Evolutionary conservation across 2,888 invertebrate genomes (phyloP).

Genomic region (Aplocera efformata): DNA sequence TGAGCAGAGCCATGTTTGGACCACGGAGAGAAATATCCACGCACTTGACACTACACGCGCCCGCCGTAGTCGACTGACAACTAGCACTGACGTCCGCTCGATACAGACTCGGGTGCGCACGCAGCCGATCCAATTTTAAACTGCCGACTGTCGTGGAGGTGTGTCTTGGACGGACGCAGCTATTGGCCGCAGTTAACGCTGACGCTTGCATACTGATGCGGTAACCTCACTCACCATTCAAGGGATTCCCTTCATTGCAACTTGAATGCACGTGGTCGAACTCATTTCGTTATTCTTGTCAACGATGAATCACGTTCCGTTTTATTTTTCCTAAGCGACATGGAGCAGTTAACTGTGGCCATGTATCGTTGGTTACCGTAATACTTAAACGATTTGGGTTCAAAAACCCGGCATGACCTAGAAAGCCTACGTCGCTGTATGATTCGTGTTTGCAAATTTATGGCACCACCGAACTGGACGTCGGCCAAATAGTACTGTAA

Average conservation of each 20-base stretch:
- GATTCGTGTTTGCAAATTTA: constrained; percentile 7
- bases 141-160: constrained; percentile 57
- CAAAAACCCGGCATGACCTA: constrained; percentile 38
- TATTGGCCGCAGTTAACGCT: constrained; percentile 48
- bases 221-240: constrained; percentile 31
- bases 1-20: constrained; percentile 69
- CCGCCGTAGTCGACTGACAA: constrained; percentile 52
- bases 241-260: constrained; percentile 21
- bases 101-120: constrained; percentile 67
- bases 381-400: constrained; percentile 39
- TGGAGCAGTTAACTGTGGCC: constrained; percentile 8
- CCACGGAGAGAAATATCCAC: constrained; percentile 50
- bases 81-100: constrained; percentile 65
- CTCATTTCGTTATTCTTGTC: neutral
- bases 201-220: constrained; percentile 15
- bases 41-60: constrained; percentile 49
- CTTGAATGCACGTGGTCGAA: constrained; percentile 20
- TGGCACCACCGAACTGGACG: constrained; percentile 4
- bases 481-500: neutral
- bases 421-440: constrained; percentile 15
- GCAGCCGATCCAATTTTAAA: constrained; percentile 73
- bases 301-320: neutral
- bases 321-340: neutral
- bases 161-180: constrained; percentile 53
- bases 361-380: constrained; percentile 25